These are phyloP conservation scores for Venturia canescens DNA, from an alignment of 1,140 invertebrate species.

Conservation along the genomic window DNA sequence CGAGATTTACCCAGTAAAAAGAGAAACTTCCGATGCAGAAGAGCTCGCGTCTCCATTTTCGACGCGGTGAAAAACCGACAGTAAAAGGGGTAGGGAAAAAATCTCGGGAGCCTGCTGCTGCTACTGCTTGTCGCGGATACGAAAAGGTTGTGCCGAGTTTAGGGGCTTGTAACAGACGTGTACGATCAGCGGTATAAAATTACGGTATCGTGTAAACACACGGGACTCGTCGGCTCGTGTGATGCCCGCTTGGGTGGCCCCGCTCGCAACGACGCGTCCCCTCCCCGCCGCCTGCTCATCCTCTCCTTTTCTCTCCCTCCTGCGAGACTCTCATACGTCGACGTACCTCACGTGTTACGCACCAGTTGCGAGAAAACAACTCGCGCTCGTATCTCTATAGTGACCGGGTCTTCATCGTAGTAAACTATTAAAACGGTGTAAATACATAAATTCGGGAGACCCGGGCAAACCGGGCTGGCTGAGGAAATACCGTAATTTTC, in stretches of 20 bases:
- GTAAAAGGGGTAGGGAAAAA: conserved; percentile 48
- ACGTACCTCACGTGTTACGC: conserved; percentile 50
- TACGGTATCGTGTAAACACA: conserved; percentile 74
- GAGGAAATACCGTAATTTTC: too few relatives aligned
- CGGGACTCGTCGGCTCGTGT: conserved; percentile 71
- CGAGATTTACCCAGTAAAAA: background rate
- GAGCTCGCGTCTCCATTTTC: too few relatives aligned
- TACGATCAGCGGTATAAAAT: conserved; percentile 73
- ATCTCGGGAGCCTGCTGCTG: too few relatives aligned
- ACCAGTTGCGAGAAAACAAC: conserved; percentile 40
- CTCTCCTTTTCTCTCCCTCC: conserved; percentile 44
- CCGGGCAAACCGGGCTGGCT: too few relatives aligned
- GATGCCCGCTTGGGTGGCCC: conserved; percentile 71
- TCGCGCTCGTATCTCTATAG: background rate
- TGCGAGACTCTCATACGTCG: background rate
- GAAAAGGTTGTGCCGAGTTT: conserved; percentile 43
- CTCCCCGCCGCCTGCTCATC: too few relatives aligned
- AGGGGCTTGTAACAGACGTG: conserved; percentile 59
- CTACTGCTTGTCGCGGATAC: conserved; percentile 54
- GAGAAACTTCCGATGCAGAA: conserved; percentile 26
- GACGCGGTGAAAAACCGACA: background rate
- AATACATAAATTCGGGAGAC: background rate
- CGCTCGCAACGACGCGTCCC: conserved; percentile 28
- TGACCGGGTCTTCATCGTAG: too few relatives aligned
- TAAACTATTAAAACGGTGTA: too few relatives aligned